Conservation (phyloP, 2,888 invertebrate genomes). For the Ypsolopha scabrella region DNA sequence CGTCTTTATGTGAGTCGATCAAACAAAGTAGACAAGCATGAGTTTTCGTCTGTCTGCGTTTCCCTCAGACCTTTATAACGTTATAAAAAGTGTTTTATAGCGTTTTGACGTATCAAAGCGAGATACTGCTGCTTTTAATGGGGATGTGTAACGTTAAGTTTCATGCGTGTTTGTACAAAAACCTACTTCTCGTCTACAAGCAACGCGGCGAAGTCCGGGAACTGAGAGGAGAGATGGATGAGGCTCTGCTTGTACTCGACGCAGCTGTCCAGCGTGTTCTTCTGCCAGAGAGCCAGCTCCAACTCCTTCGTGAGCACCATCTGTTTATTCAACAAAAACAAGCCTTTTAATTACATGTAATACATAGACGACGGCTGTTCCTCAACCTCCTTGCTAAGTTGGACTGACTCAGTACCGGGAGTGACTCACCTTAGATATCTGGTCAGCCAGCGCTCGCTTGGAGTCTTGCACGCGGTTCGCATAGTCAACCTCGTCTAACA, state of each 20-base stretch:
- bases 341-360: background rate
- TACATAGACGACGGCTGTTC: no score
- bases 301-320: constrained; percentile 44
- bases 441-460: constrained; percentile 37
- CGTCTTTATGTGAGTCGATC: no score
- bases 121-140: no score
- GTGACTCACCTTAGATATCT: constrained; percentile 37
- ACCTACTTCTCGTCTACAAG: constrained; percentile 49
- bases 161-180: no score
- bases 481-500: constrained; percentile 35
- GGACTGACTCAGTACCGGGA: constrained; percentile 27
- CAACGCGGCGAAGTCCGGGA: constrained; percentile 33
- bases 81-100: no score
- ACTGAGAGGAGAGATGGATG: constrained; percentile 37
- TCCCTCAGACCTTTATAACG: no score
- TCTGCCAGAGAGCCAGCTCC: constrained; percentile 53
- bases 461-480: constrained; percentile 41
- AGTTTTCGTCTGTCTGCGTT: no score
- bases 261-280: constrained; percentile 45
- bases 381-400: constrained; percentile 31
- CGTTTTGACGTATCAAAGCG: no score
- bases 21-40: no score
- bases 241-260: constrained; percentile 51
- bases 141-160: no score
- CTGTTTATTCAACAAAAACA: constrained; percentile 27